A percentile compares a stretch with the other conserved stretches of the same genome.
These are phyloP conservation scores for Rhynchopsitta pachyrhyncha DNA, from an alignment of 2,113 vertebrate species.

Conservation along the genomic window DNA sequence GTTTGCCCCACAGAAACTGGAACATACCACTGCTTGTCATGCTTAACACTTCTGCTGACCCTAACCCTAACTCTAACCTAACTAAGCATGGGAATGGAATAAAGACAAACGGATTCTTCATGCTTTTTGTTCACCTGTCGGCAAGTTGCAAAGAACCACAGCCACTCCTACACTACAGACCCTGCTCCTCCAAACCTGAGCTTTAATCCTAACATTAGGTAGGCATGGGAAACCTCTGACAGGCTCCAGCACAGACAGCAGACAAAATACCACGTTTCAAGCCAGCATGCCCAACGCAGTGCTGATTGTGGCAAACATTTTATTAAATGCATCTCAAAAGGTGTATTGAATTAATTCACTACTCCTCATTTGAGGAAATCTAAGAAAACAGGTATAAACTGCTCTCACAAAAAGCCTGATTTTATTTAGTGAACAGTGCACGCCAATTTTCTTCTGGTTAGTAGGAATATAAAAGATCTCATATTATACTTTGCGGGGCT, in stretches of 20 bases:
- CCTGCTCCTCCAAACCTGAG: neutral
- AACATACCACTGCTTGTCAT: neutral
- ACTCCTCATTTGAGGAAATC: neutral
- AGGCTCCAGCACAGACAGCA: neutral
- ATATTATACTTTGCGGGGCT: neutral
- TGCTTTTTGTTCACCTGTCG: conserved; percentile 28
- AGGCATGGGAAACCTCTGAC: neutral
- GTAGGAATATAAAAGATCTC: neutral
- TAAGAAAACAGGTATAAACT: neutral
- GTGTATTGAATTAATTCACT: neutral
- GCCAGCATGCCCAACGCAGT: neutral
- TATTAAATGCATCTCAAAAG: neutral
- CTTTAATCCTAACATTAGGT: neutral
- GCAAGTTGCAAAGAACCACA: neutral
- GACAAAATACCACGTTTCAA: neutral
- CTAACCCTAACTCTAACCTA: neutral
- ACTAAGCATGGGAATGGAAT: neutral
- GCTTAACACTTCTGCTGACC: neutral
- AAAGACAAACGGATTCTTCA: neutral
- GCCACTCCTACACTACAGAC: neutral
- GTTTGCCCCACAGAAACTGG: neutral
- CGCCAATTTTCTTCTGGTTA: neutral
- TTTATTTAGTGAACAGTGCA: neutral
- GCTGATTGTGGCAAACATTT: neutral
- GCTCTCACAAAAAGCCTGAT: neutral